Base-by-base conservation (phyloP, 2,113 vertebrate species). In the Paraplagusia blochii region DNA sequence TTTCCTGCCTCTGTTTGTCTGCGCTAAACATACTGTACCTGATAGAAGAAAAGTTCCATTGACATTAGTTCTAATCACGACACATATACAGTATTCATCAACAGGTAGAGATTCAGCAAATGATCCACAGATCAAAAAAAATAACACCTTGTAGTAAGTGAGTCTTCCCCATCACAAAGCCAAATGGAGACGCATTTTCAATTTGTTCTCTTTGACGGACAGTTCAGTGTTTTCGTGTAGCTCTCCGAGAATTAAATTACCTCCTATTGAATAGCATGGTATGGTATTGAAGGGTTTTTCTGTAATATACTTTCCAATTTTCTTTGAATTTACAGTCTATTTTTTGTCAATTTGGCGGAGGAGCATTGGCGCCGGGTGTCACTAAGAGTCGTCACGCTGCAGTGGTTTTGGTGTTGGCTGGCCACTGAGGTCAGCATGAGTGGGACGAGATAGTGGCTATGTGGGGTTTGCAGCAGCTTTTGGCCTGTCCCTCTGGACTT, bases 301-400 rank as follows among this genome's bases (percentile, higher is more conserved):
- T 78, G 63, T 77, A 75, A 81, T 88, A 85, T 90, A 81, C 88
- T 90, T 87, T 89, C 87, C 88, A 90, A 90, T 92, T 88, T 87
- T 89, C 85, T 66, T 77, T 70, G 77, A 88, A 88, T 91, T 90
- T 90, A 88, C 84, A 83, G 82, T 87, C 90, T 88, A 81, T 87
- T 87, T 86, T 83, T 88, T 89, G 87, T 88, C 85, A 89, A 86
- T 90, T 90, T 91, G 84, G 80, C 73, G 66, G 81, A 79, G 83
- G 86, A 88, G 85, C 88, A 80, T 85, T 74, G 81, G 78, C 67
- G 81, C 77, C 51, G 79, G 49, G 74, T 90, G 89, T 91, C 90
- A 88, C 74, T 13, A 53, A 6, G 78, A 85, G 87, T 88, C 83
- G 83, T 91, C 85, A 72, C 76, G 82, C 86, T 80, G 64, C 77